A percentile compares a stretch with the other conserved stretches of the same genome.
Evolutionary conservation across 2,797 vertebrate genomes (phyloP).

Genomic region (Coreius guichenoti): DNA sequence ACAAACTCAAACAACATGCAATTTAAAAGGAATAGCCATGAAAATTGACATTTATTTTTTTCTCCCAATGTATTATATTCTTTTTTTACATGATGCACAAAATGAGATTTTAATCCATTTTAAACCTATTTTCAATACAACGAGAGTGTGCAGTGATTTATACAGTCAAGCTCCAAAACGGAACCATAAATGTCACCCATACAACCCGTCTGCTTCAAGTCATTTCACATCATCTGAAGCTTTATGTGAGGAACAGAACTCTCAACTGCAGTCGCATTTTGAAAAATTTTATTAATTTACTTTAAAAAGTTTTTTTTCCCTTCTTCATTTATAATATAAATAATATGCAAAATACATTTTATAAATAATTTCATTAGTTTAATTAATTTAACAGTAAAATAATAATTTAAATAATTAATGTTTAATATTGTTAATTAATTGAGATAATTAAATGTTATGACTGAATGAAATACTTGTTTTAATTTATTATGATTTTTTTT

Average conservation of each 20-base stretch:
- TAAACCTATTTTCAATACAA: neutral
- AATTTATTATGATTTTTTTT: no score
- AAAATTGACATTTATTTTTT: neutral
- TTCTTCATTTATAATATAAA: neutral
- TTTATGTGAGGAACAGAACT: no score
- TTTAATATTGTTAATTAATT: neutral
- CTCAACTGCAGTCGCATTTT: no score
- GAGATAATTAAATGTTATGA: neutral
- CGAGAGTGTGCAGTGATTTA: no score
- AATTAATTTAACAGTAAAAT: neutral
- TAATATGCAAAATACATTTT: neutral
- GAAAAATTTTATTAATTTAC: no score
- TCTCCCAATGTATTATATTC: neutral
- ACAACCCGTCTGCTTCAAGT: no score
- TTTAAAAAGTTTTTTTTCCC: no score
- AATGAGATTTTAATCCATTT: no score
- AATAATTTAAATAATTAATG: neutral
- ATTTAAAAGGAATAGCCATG: neutral
- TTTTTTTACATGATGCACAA: neutral
- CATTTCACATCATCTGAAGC: no score
- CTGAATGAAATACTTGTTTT: neutral
- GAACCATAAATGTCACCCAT: no score
- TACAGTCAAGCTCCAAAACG: no score
- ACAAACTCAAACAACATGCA: neutral
- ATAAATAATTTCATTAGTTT: neutral